Conservation (phyloP, 2,797 vertebrate species). For the Enteromius mattozi region DNA sequence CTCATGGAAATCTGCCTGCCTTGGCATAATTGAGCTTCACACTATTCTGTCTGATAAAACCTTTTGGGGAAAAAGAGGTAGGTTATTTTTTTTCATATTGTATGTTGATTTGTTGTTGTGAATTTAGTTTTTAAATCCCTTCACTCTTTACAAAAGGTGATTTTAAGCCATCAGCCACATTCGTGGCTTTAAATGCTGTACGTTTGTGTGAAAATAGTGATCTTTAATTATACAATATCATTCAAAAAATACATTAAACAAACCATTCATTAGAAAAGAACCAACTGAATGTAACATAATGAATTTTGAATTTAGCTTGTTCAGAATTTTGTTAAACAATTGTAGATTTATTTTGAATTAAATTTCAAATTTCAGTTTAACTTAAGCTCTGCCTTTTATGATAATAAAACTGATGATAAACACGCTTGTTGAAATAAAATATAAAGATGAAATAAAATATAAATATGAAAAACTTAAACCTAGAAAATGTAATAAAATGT, state of each 20-base stretch:
- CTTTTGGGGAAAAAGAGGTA: conserved; percentile 75
- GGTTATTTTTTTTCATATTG: conserved; percentile 48
- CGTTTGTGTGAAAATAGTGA: background rate
- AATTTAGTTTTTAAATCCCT: background rate
- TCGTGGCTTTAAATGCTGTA: background rate
- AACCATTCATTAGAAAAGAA: background rate
- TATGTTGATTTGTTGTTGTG: conserved; percentile 3
- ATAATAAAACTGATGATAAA: too few relatives aligned
- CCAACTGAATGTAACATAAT: background rate
- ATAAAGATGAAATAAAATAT: background rate
- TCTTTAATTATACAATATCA: background rate
- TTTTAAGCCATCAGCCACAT: background rate
- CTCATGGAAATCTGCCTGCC: conserved; percentile 59
- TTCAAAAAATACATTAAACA: background rate
- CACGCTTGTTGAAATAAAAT: background rate
- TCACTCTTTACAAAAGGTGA: background rate
- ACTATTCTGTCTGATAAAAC: conserved; percentile 70
- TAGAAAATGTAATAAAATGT: background rate
- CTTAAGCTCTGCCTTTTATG: background rate
- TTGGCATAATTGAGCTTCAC: conserved; percentile 72
- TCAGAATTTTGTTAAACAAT: background rate
- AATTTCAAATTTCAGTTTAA: background rate
- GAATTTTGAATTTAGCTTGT: background rate
- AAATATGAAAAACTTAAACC: background rate
- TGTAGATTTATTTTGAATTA: background rate